Conservation (phyloP, 1,140 invertebrate genomes). For the Agrypnia vestita region DNA sequence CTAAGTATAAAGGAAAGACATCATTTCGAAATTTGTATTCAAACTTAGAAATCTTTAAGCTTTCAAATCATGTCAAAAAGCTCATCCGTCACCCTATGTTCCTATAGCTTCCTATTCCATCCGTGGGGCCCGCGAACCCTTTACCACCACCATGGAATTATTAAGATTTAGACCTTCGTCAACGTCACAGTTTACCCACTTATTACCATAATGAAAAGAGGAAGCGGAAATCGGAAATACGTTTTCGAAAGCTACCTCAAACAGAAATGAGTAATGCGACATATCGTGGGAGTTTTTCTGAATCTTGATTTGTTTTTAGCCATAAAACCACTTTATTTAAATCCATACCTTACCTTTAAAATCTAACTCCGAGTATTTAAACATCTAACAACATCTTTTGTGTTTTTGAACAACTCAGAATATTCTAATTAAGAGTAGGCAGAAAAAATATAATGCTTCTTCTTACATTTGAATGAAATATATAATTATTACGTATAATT, state of each 20-base stretch:
- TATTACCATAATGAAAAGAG: slow-evolving; percentile 58
- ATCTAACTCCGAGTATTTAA: no score
- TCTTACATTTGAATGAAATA: no score
- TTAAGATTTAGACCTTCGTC: slow-evolving; percentile 56
- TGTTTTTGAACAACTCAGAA: no score
- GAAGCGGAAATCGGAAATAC: slow-evolving; percentile 49
- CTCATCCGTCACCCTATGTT: slow-evolving; percentile 48
- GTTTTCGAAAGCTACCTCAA: slow-evolving; percentile 39
- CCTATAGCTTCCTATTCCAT: slow-evolving; percentile 24
- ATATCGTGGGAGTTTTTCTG: slow-evolving; percentile 8
- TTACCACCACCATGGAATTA: slow-evolving; percentile 29
- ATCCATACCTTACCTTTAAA: no score
- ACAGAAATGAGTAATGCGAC: slow-evolving; percentile 9
- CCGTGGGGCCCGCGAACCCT: slow-evolving; percentile 29
- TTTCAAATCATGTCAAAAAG: slow-evolving; percentile 47
- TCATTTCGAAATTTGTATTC: not conserved
- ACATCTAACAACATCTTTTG: no score
- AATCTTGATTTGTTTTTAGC: not conserved
- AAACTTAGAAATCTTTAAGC: not conserved
- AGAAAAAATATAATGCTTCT: no score
- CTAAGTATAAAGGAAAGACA: no score
- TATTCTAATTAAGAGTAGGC: no score
- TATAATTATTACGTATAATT: no score
- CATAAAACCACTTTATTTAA: no score
- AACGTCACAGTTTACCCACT: slow-evolving; percentile 57